Base-by-base conservation (phyloP, 2,888 invertebrate genomes). In the Hartigia nigra region DNA sequence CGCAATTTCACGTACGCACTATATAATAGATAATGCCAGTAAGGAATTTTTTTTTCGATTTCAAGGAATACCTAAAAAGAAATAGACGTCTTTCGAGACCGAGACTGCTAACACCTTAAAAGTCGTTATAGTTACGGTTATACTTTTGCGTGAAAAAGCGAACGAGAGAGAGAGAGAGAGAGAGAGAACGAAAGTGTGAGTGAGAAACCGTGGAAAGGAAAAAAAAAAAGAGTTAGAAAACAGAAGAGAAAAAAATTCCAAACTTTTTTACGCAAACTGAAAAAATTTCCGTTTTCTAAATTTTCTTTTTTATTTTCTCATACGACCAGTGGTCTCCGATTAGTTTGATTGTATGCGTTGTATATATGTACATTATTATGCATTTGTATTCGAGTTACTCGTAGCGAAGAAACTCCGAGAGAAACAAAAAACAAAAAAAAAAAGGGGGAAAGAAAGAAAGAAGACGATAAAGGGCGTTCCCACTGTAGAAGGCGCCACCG, bases 291-390 rank as follows among this genome's bases (percentile, higher is more conserved):
- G 75, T 70, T 79, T 79, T 76, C 39, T 77, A 69, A n/a, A 5
- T 75, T 78, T 70, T 32, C 34, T 69, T 31, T 55, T 35, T 69
- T 34, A 14, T 78, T 69, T 35, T 69, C 75, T 12, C 9, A 31
- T 72, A 70, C 31, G 77, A 80, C 23, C 75, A 82, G 70, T 80
- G 55, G 55, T 23, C 70, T 83, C 81, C 82, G 81, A 72, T 82
- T 86, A 78, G 86, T 87, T 87, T 86, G 87, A 89, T 88, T 86
- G 86, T 90, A 88, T 91, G 87, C 87, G 87, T 87, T 91, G 90
- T 91, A 91, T 85, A 90, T 89, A 90, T 91, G 91, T 91, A 91
- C 87, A 91, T 89, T 88, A 82, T 85, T 88, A 88, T 86, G 88
- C 84, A 90, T 90, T 90, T 90, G 89, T 90, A 90, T 89, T 88